Percentiles rank a stretch among this genome's conserved stretches.
phyloP scores from a whole-genome alignment of 2,797 vertebrate species.

The Syngnathus rostellatus region DNA sequence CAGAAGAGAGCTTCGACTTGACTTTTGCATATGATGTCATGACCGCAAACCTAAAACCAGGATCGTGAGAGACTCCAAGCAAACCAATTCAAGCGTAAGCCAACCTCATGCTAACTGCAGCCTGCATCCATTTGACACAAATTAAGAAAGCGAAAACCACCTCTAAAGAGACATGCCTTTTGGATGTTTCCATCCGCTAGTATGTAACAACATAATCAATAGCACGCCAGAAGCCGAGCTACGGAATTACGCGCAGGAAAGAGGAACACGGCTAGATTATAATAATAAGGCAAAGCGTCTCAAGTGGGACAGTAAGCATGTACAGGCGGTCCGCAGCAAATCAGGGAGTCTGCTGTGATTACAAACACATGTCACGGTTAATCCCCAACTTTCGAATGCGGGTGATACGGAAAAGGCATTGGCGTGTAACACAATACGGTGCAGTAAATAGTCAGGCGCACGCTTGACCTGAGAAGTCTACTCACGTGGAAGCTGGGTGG shows the following conservation, averaged over 20 bases:
- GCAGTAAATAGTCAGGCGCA: background rate
- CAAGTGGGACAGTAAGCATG: slow-evolving; percentile 20
- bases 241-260: slow-evolving; percentile 6
- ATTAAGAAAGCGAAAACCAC: slow-evolving; percentile 20
- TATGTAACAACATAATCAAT: slow-evolving; percentile 16
- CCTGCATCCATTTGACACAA: slow-evolving; percentile 28
- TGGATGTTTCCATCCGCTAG: slow-evolving; percentile 18
- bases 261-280: slow-evolving; percentile 11
- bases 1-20: background rate
- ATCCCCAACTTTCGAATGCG: slow-evolving; percentile 51
- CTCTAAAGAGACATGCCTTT: slow-evolving; percentile 4
- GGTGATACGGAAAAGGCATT: slow-evolving; percentile 44
- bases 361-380: slow-evolving; percentile 58
- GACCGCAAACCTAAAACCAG: slow-evolving; percentile 2
- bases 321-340: slow-evolving; percentile 42
- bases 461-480: background rate
- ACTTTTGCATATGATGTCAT: background rate
- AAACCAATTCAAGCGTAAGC: slow-evolving; percentile 29
- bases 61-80: slow-evolving; percentile 12
- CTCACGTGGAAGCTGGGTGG: background rate
- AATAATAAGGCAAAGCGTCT: slow-evolving; percentile 9
- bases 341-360: slow-evolving; percentile 46
- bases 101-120: slow-evolving; percentile 13
- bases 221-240: slow-evolving; percentile 7
- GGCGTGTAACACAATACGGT: background rate